phyloP scores from a whole-genome alignment of 2,797 vertebrate species.

The Naso thynnoides region DNA sequence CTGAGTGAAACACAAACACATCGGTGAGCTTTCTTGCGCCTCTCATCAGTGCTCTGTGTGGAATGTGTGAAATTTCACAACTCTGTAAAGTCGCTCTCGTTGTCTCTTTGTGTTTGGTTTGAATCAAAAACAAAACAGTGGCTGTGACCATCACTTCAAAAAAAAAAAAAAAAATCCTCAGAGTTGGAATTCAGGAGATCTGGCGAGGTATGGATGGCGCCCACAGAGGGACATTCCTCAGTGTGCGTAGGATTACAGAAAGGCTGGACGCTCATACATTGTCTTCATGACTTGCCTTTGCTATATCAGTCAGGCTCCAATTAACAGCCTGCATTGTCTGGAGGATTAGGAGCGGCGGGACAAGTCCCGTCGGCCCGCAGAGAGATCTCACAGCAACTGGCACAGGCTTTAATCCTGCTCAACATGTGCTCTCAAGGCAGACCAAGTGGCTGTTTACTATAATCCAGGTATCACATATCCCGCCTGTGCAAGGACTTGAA shows the following conservation, averaged over 20 bases:
- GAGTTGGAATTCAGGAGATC: neutral
- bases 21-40: conserved; percentile 56
- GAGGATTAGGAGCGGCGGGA: conserved; percentile 68
- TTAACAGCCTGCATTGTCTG: conserved; percentile 76
- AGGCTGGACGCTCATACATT: conserved; percentile 62
- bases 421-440: conserved; percentile 59
- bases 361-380: conserved; percentile 39
- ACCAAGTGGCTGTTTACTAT: conserved; percentile 57
- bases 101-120: conserved; percentile 15
- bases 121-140: conserved; percentile 21
- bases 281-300: conserved; percentile 61
- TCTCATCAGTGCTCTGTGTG: conserved; percentile 13
- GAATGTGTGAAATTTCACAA: conserved; percentile 67
- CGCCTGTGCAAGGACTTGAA: conserved; percentile 50
- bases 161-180: conserved; percentile 18
- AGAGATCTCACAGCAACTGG: conserved; percentile 72
- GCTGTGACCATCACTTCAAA: conserved; percentile 24
- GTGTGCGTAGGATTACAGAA: conserved; percentile 67
- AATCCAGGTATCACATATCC: conserved; percentile 81
- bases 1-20: conserved; percentile 66
- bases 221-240: conserved; percentile 65
- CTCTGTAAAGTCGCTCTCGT: conserved; percentile 32
- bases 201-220: conserved; percentile 38
- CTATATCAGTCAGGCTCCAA: conserved; percentile 74
- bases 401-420: conserved; percentile 71